Evolutionary conservation across 2,888 invertebrate genomes (phyloP).

Genomic region (Harpalus rufipes): DNA sequence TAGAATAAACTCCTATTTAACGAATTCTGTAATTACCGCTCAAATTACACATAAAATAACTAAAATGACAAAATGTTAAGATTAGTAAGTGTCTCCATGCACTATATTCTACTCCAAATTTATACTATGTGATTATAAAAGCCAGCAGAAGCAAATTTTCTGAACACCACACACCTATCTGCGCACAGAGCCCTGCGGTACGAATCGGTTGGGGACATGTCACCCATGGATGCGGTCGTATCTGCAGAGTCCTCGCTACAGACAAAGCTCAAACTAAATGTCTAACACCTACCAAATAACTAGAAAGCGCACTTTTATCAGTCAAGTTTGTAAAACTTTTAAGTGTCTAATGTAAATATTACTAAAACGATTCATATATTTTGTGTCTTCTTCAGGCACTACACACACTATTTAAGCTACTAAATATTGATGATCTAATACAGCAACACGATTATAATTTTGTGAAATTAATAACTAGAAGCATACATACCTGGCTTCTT

Average conservation of each 20-base stretch:
- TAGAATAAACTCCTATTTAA: too few species aligned
- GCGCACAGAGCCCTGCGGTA: constrained; percentile 72
- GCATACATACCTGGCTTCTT: constrained; percentile 73
- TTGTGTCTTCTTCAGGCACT: constrained; percentile 25
- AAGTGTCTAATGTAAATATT: background rate
- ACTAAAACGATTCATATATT: constrained; percentile 1
- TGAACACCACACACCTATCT: constrained; percentile 73
- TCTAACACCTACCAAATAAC: constrained; percentile 65
- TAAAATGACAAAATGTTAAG: background rate
- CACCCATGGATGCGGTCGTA: constrained; percentile 73
- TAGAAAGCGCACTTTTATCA: constrained; percentile 30
- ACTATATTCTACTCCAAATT: constrained; percentile 17
- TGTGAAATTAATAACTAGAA: constrained; percentile 58
- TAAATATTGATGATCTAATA: constrained; percentile 9
- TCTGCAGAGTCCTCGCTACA: constrained; percentile 73
- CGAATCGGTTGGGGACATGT: constrained; percentile 75
- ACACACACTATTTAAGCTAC: constrained; percentile 26
- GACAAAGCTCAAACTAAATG: constrained; percentile 70
- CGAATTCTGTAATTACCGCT: too few species aligned
- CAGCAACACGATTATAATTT: constrained; percentile 46
- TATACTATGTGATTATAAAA: constrained; percentile 9
- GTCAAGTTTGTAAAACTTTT: background rate
- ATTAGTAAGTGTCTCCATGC: background rate
- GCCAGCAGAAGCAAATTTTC: constrained; percentile 51
- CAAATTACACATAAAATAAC: background rate